These are phyloP conservation scores for Scolopax mira DNA, from an alignment of 2,113 vertebrate genomes.

Conservation along the genomic window DNA sequence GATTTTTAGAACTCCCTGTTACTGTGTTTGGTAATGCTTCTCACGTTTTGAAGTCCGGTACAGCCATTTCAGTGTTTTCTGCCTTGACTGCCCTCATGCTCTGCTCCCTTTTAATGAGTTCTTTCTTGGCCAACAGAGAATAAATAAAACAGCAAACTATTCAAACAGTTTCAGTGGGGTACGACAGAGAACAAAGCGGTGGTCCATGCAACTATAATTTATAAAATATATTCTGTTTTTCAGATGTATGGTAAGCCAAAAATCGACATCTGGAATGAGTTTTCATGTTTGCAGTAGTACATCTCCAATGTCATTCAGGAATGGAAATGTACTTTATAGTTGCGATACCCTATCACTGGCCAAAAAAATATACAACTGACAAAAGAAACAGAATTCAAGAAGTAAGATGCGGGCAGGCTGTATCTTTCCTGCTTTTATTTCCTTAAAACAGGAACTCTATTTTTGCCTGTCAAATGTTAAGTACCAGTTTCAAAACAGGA, in stretches of 20 bases:
- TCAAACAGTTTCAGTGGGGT: not conserved
- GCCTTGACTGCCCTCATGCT: not conserved
- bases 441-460: not conserved
- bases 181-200: not conserved
- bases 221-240: conserved; percentile 31
- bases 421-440: not conserved
- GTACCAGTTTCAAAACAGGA: not conserved
- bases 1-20: not conserved
- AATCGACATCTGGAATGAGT: conserved; percentile 40
- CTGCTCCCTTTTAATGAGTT: not conserved
- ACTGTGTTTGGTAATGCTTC: not conserved
- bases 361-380: not conserved
- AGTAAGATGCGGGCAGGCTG: not conserved
- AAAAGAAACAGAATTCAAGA: not conserved
- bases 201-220: not conserved
- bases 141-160: conserved; percentile 2
- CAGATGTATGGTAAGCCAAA: not conserved
- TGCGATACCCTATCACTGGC: not conserved
- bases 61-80: not conserved
- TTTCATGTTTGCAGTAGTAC: not conserved
- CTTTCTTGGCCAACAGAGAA: not conserved
- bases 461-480: not conserved
- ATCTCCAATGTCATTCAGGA: not conserved
- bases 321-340: conserved; percentile 14
- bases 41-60: not conserved